phyloP scores from a whole-genome alignment of 2,888 invertebrate species.

The Gymnoscelis rufifasciata region DNA sequence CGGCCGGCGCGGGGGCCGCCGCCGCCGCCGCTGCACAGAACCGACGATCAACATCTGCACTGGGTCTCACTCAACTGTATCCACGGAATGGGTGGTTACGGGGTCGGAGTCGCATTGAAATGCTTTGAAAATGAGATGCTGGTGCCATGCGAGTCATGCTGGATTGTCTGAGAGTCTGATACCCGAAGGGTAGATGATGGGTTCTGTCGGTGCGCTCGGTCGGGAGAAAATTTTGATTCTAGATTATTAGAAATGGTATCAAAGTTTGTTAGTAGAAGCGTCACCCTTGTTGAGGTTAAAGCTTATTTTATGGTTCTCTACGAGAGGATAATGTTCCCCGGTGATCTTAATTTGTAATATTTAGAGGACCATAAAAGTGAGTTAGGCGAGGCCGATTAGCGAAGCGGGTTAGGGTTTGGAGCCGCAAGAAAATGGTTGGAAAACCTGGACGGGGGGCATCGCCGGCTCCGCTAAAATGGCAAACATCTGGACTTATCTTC shows the following conservation, averaged over 20 bases:
- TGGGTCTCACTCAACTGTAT: conserved; percentile 1
- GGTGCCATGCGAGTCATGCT: conserved; percentile 12
- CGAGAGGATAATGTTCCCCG: neutral
- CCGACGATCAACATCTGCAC: conserved; percentile 15
- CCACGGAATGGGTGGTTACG: conserved; percentile 4
- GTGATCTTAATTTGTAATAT: neutral
- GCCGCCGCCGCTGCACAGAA: conserved; percentile 28
- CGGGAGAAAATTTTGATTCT: conserved; percentile 7
- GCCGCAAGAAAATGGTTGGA: conserved; percentile 57
- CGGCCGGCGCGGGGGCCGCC: conserved; percentile 47
- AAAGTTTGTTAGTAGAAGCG: conserved; percentile 56
- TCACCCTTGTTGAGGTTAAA: conserved; percentile 46
- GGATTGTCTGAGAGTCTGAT: neutral
- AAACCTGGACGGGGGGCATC: conserved; percentile 57
- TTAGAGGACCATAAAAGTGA: conserved; percentile 1
- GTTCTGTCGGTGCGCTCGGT: conserved; percentile 9
- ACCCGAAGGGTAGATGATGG: neutral
- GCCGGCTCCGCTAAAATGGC: conserved; percentile 54
- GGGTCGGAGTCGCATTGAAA: conserved; percentile 7
- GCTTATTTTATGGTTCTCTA: conserved; percentile 9
- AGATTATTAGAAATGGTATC: conserved; percentile 10
- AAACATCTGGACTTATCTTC: conserved; percentile 47
- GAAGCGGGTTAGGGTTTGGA: conserved; percentile 37
- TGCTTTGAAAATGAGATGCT: conserved; percentile 9
- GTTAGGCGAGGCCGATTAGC: conserved; percentile 19